Evolutionary conservation across 1,140 invertebrate genomes (phyloP), one percentile per base, ranked within the genome.

Genomic region (Cydia pomonella): DNA sequence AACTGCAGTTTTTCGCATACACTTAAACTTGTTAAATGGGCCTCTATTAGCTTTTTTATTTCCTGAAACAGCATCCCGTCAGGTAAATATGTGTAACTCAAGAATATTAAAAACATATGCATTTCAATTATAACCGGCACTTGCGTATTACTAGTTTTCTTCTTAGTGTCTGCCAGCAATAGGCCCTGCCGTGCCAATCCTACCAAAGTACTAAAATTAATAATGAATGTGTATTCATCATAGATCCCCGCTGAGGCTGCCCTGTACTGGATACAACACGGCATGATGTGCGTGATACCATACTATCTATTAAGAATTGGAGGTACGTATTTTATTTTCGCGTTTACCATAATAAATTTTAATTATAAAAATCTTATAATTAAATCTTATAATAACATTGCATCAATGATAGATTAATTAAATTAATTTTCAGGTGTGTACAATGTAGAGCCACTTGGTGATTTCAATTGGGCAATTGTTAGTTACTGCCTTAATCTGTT

Each of bases 201-300:
- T 44, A 38, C 41, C 13, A 44, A 44, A 13, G 1, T 13, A 1
- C 3, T 44, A 44, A 53, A 72, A 64, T 72, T 63, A 1, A 38
- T 38, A 74, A 75, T 73, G 38, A 33, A 76, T 64, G 75, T 50
- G 59, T 79, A 59, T 80, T n/a, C 94, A 94, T 85, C 91, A 3
- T 33, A 98, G 97, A 95, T 98, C 85, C 96, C 97, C 76, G 97
- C 97, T 90, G 98, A 99, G 93, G 96, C 96, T 82, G 96, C 97
- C 74, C 95, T 98, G 29, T 99, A 99, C 91, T 99, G 97, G 95
- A 96, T 98, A 87, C 98, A 99, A 90, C 98, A 99, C 93, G 95
- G 96, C 64, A 95, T 98, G 93, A 98, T 99, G 95, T 94, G 98
- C 88, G 95, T 98, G 44, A 97, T 98, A 90, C 98, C 98, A 74